Evolutionary conservation across 2,113 vertebrate genomes (phyloP).

Genomic region (Hippocampus barbouri): DNA sequence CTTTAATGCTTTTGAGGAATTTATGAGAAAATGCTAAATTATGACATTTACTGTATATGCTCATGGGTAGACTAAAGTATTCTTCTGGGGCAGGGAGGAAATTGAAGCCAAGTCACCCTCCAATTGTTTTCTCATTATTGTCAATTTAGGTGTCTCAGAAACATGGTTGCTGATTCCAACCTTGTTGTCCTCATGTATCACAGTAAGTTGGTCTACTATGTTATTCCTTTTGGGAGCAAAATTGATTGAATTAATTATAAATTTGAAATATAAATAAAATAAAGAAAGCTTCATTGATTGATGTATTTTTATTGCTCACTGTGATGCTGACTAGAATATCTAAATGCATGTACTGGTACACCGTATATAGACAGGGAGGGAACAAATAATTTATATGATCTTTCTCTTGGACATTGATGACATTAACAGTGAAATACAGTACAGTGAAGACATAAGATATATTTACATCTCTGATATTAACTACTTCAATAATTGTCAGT

Average conservation of each 20-base stretch:
- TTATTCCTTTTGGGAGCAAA: background rate
- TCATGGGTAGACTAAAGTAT: slow-evolving; percentile 5
- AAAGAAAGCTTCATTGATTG: too few species aligned
- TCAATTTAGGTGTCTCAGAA: background rate
- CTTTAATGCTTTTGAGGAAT: background rate
- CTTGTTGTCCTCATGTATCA: background rate
- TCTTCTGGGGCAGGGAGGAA: background rate
- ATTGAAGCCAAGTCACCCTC: background rate
- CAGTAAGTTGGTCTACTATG: background rate
- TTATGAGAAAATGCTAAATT: background rate
- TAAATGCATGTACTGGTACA: too few species aligned
- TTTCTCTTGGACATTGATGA: too few species aligned
- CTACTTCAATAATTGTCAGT: too few species aligned
- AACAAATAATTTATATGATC: too few species aligned
- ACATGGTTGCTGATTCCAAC: background rate
- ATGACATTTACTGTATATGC: slow-evolving; percentile 24
- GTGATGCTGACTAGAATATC: too few species aligned
- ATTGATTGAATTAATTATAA: background rate
- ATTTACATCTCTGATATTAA: too few species aligned
- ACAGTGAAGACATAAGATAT: too few species aligned
- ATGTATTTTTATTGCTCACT: too few species aligned
- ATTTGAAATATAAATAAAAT: too few species aligned
- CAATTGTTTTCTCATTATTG: background rate
- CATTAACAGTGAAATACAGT: too few species aligned
- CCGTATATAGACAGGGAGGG: too few species aligned